Conservation (phyloP, 1,140 invertebrate species). For the Drosophila tropicalis region DNA sequence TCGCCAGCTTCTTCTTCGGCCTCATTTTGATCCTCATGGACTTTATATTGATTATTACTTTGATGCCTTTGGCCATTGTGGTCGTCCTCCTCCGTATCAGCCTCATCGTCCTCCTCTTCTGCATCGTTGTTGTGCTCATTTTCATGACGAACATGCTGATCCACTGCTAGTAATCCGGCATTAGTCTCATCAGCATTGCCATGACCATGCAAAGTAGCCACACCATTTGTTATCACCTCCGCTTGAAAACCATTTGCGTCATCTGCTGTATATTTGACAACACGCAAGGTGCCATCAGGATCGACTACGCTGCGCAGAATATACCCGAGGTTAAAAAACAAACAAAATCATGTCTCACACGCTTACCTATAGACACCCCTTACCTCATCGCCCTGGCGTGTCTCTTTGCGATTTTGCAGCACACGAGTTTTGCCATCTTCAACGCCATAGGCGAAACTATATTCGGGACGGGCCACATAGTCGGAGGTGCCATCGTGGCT, state of each 20-base stretch:
- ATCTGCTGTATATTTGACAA: constrained; percentile 84
- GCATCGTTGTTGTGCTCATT: constrained; percentile 9
- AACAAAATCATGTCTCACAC: neutral
- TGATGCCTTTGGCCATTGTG: neutral
- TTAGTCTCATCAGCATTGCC: constrained; percentile 30
- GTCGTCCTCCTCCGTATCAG: constrained; percentile 15
- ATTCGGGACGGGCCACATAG: constrained; percentile 88
- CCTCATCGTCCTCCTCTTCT: constrained; percentile 22
- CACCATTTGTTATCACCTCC: constrained; percentile 79
- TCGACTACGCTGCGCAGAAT: constrained; percentile 80
- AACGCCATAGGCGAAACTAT: constrained; percentile 88
- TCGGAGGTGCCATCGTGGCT: constrained; percentile 85
- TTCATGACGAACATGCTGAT: constrained; percentile 50
- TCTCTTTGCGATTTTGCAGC: constrained; percentile 88
- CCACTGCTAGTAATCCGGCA: constrained; percentile 16
- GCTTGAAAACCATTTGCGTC: constrained; percentile 85
- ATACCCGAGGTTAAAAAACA: constrained; percentile 35
- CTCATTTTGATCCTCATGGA: constrained; percentile 61
- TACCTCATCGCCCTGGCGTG: constrained; percentile 88
- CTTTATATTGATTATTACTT: constrained; percentile 53
- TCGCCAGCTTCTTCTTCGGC: constrained; percentile 30
- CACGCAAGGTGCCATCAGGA: constrained; percentile 84
- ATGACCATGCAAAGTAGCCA: constrained; percentile 71
- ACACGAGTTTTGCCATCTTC: constrained; percentile 88
- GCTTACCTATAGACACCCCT: constrained; percentile 87